Percentiles rank a stretch among this genome's conserved stretches.
Conservation (phyloP, 2,888 invertebrate genomes). For the Ennomos quercinarius region DNA sequence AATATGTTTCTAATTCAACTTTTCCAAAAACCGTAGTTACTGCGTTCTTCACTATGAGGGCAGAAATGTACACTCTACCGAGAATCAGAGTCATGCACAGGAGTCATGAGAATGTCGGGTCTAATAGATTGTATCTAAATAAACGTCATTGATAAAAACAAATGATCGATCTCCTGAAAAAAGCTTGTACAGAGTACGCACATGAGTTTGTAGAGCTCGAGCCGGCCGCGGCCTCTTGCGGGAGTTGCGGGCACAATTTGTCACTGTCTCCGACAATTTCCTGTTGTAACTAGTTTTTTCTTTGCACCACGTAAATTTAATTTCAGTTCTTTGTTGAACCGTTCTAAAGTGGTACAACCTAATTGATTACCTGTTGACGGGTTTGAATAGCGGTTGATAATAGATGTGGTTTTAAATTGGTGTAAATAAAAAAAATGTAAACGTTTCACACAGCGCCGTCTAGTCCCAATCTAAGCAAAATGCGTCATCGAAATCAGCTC, state of each 20-base stretch:
- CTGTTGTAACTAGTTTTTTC: slow-evolving; percentile 84
- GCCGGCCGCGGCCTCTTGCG: slow-evolving; percentile 66
- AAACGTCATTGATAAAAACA: not conserved
- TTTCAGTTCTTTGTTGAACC: slow-evolving; percentile 78
- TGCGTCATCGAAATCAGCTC: too few relatives aligned
- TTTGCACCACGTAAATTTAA: slow-evolving; percentile 82
- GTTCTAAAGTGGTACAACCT: slow-evolving; percentile 65
- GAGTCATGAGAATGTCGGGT: not conserved
- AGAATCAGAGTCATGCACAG: too few relatives aligned
- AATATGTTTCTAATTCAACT: too few relatives aligned
- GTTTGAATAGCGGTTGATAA: too few relatives aligned
- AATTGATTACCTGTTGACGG: slow-evolving; percentile 46
- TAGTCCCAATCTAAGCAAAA: too few relatives aligned
- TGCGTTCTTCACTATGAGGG: too few relatives aligned
- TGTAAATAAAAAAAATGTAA: not conserved
- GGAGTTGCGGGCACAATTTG: slow-evolving; percentile 79
- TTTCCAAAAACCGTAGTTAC: too few relatives aligned
- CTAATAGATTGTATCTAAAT: not conserved
- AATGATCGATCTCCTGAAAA: not conserved
- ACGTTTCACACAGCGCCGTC: too few relatives aligned
- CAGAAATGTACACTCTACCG: too few relatives aligned
- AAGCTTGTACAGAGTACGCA: slow-evolving; percentile 46
- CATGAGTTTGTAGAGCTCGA: slow-evolving; percentile 50
- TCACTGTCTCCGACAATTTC: slow-evolving; percentile 84
- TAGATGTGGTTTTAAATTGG: not conserved